Evolutionary conservation across 2,797 vertebrate genomes (phyloP), one percentile per base, ranked within the genome.

Genomic region (Acanthurus lineatus): DNA sequence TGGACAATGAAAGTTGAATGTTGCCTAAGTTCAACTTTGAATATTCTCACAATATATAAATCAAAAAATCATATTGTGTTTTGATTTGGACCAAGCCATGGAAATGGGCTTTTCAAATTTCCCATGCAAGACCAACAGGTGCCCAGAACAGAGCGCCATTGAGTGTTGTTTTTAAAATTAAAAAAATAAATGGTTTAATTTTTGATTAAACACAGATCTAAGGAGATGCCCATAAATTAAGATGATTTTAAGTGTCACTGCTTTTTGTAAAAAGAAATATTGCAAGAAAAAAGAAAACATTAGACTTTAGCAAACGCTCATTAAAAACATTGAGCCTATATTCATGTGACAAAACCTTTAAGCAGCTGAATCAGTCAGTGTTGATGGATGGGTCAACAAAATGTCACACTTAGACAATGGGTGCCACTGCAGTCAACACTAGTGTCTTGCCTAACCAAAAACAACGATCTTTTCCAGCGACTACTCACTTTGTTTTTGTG

Each of bases 1-100:
- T 70, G 69, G 76, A 64, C 47, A 40, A 25, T 32, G 10, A 42
- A 66, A 74, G 61, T 74, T 79, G 77, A 71, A 77, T 52, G 60
- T 44, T 28, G 20, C 62, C 19, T 51, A 25, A 45, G 51, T 52
- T 72, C 61, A 54, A 57, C 44, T 56, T 67, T 68, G n/a, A 61
- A 60, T 57, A 60, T 9, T 62, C 22, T 51, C 35, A 58, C 48
- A 56, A 71, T 76, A 35, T 7, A 69, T 83, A 48, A 56, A 35
- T 48, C 58, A 56, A 15, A 48, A 28, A 49, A 54, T 40, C 19
- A 38, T 22, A 38, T 64, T 65, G 48, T 59, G 48, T 28, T 52
- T 20, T 44, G 62, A 20, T 17, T 59, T 14, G 54, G 67, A 62
- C 67, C 28, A 66, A 49, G 61, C 38, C 19, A 45, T 76, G 47